Evolutionary conservation across 2,797 vertebrate species (phyloP), one percentile per base, ranked within the genome.

Genomic region (Notolepis coatsorum): DNA sequence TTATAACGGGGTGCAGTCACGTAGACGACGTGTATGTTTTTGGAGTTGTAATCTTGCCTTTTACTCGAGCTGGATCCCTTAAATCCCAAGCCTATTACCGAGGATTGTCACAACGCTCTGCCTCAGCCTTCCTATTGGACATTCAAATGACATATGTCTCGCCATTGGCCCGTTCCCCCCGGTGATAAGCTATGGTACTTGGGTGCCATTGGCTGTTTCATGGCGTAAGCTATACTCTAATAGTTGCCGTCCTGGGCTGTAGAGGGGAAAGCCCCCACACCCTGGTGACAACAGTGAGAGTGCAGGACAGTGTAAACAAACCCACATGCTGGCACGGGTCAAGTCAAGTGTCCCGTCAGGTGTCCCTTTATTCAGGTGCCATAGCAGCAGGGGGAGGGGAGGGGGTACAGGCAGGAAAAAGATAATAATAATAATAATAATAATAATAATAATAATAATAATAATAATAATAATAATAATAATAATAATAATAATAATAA

Each of bases 81-180:
- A 90, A 92, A 86, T 83, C 88, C 84, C 89, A 90, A 93, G 89
- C 91, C 84, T 89, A 91, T 92, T 91, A 92, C 66, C 41, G 64
- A 61, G 89, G 90, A 89, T 91, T 92, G 92, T 55, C 48, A 70
- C 80, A 27, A 43, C 23, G 63, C 75, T 84, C 82, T 67, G 70
- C 75, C 75, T 48, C 73, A 27, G 73, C 30, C 51, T 54, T 58
- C 51, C 61, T 10, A 87, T 85, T 89, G 89, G 88, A 81, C 37
- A 68, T 47, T 75, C 41, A 9, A 2, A 6, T 63, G 3, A 24
- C 15, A 12, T 61, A 71, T 10, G 27, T 6, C 57, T 63, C 52
- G n/a, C 58, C 59, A 90, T 92, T 88, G 90, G 88, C 43, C 21
- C 18, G 4, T 35, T 15, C 9, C 45, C 9, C 45, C 48, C 39